A percentile compares a stretch with the other conserved stretches of the same genome.
Evolutionary conservation across 2,888 invertebrate species (phyloP).

Genomic region (Bedellia somnulentella): DNA sequence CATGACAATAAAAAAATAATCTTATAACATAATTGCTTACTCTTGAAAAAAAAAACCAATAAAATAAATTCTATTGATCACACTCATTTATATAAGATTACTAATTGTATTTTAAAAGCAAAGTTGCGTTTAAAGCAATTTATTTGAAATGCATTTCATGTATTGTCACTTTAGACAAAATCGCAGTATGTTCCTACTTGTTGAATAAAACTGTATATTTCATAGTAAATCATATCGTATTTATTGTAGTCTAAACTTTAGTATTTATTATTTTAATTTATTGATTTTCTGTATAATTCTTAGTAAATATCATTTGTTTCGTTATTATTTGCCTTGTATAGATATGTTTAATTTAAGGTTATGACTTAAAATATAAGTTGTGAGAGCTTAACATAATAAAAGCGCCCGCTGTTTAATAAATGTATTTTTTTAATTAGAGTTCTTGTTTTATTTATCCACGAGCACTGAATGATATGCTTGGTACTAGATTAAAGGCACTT

Average conservation of each 20-base stretch:
- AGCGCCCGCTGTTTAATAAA: constrained; percentile 50
- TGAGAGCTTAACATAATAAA: constrained; percentile 59
- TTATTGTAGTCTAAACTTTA: constrained; percentile 20
- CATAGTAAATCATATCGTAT: constrained; percentile 14
- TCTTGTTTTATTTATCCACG: constrained; percentile 51
- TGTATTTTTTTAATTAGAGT: constrained; percentile 33
- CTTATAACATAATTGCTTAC: too few relatives aligned
- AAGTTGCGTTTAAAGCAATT: too few relatives aligned
- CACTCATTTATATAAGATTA: too few relatives aligned
- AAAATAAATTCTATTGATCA: too few relatives aligned
- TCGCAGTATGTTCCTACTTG: constrained; percentile 26
- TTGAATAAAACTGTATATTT: constrained; percentile 11
- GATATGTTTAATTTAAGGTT: too few relatives aligned
- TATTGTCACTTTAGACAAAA: constrained; percentile 22
- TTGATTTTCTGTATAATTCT: constrained; percentile 33
- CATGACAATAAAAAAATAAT: constrained; percentile 43
- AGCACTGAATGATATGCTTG: too few relatives aligned
- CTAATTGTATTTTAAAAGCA: too few relatives aligned
- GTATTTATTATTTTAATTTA: constrained; percentile 43
- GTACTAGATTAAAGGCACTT: background rate
- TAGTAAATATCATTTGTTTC: constrained; percentile 28
- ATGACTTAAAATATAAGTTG: constrained; percentile 36
- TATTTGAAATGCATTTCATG: constrained; percentile 26
- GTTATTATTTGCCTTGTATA: constrained; percentile 47
- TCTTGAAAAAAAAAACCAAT: too few relatives aligned